phyloP scores from a whole-genome alignment of 2,888 invertebrate genomes.

The Rambutsinella grinnellia region DNA sequence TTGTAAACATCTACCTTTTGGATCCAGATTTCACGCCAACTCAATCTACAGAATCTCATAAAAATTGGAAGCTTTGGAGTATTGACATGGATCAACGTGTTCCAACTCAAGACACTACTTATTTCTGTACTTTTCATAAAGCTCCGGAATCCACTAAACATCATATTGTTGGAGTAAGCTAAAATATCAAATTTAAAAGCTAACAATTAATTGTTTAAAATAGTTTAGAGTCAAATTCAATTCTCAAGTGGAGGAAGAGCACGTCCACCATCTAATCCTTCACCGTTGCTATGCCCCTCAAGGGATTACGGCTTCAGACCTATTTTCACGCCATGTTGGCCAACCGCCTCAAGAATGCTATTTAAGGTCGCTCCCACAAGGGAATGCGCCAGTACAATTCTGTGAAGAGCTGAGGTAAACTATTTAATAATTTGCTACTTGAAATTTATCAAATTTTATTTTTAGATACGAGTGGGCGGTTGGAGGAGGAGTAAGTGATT shows the following conservation, averaged over 20 bases:
- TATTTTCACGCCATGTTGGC: conserved; percentile 15
- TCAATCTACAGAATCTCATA: background rate
- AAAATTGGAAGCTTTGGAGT: conserved; percentile 12
- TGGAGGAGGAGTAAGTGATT: background rate
- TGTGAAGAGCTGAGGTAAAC: too few species aligned
- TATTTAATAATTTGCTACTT: background rate
- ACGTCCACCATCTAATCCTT: conserved; percentile 31
- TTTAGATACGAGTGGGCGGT: background rate
- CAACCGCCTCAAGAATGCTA: background rate
- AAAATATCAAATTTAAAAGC: background rate
- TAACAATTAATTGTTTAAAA: background rate
- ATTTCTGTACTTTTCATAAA: conserved; percentile 24
- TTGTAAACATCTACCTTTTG: conserved; percentile 4
- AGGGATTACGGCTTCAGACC: conserved; percentile 10
- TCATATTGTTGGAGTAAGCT: conserved; percentile 36
- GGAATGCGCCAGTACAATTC: background rate
- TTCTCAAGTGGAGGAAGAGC: background rate
- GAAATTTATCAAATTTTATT: too few species aligned
- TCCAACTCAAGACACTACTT: conserved; percentile 8
- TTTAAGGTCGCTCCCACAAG: background rate
- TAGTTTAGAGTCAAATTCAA: background rate
- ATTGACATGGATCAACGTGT: background rate
- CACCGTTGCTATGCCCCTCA: conserved; percentile 24
- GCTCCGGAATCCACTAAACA: background rate
- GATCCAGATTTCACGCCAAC: conserved; percentile 20